Evolutionary conservation across 2,888 invertebrate species (phyloP), one percentile per base, ranked within the genome.

Genomic region (Pollenia griseotomentosa): DNA sequence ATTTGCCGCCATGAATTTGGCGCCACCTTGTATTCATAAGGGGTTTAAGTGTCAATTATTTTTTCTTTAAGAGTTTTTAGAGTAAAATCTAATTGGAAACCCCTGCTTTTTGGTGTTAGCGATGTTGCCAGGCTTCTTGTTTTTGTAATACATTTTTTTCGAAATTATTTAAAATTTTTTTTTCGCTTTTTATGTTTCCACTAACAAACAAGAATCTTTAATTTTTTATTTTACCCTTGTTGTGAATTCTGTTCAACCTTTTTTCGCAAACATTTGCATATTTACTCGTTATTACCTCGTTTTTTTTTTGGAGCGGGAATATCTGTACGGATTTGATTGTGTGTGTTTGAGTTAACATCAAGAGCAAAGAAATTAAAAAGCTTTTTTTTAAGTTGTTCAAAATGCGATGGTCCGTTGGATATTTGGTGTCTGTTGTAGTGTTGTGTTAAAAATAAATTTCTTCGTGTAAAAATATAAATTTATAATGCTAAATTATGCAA

Each of bases 281-380:
- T 87, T 83, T 83, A 78, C 75, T 81, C 87, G 77, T 84, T 87
- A 81, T 84, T 84, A 84, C 81, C 82, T 82, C 53, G 73, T 66
- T 74, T 86, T 80, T 75, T 53, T 16, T 59, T 59, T 5, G 59
- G 14, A 14, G 59, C 33, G 12, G 9, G 23, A 11, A 12, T 46
- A 48, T 19, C 6, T 11, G 1, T 46, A 16, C 16, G 23, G 42
- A 16, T 10, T n/a, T n/a, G 65, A 23, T 6, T 33, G 11, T 55
- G 2, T 40, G 7, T 40, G 42, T 42, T 11, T 51, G 23, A 74
- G 66, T 77, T 63, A 71, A 63, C 55, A 57, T 51, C 55, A 42
- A 71, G 68, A 61, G 73, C 55, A 77, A 73, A 74, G 73, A 81
- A 81, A 87, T 87, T 84, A 68, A 78, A 84, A 84, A 74, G 68